A percentile compares a stretch with the other conserved stretches of the same genome.
Conservation (phyloP, 2,888 invertebrate species). For the Bombylius discolor region DNA sequence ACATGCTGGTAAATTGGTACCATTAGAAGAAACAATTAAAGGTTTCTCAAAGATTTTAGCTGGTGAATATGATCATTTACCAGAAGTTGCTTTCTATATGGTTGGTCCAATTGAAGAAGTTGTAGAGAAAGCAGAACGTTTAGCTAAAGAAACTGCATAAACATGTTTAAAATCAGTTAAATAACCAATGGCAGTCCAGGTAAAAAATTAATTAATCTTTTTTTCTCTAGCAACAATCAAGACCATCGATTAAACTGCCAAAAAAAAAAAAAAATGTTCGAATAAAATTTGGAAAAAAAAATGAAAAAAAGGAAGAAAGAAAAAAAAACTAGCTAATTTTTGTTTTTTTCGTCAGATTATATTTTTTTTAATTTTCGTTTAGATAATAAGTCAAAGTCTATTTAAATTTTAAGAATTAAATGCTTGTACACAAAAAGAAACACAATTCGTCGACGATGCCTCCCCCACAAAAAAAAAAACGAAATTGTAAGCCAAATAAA, state of each 20-base stretch:
- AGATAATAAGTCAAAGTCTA: too few species aligned
- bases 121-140: conserved; percentile 37
- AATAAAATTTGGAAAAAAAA: neutral
- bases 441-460: neutral
- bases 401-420: neutral
- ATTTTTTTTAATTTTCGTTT: neutral
- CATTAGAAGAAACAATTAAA: conserved; percentile 82
- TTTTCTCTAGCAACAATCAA: too few species aligned
- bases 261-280: neutral
- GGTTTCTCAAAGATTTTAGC: conserved; percentile 57
- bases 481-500: neutral
- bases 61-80: conserved; percentile 90
- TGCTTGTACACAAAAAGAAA: neutral
- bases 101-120: conserved; percentile 96
- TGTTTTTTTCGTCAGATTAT: neutral
- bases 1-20: conserved; percentile 87
- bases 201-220: too few species aligned
- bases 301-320: neutral
- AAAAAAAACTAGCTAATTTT: neutral
- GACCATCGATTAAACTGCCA: neutral
- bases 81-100: conserved; percentile 99
- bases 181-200: too few species aligned
- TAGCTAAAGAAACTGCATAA: conserved; percentile 21
- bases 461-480: neutral
- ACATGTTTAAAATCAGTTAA: conserved; percentile 73